These are phyloP conservation scores for Archivesica marissinica DNA, from an alignment of 1,140 invertebrate genomes.

Conservation along the genomic window DNA sequence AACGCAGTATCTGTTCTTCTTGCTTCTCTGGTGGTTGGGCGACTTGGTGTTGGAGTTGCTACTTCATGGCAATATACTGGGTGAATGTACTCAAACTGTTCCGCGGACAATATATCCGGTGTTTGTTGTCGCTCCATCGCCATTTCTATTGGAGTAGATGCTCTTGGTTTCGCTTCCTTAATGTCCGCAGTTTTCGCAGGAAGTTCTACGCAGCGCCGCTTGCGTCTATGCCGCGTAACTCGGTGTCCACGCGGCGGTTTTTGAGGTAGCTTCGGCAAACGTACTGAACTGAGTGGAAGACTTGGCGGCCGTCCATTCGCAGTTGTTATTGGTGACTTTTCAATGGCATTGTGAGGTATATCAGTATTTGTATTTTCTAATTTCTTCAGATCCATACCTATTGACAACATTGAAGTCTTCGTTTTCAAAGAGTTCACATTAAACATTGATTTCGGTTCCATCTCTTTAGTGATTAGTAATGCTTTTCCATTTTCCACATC, in stretches of 20 bases:
- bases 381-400: neutral
- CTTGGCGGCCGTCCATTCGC: neutral
- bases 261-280: slow-evolving; percentile 36
- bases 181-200: neutral
- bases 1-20: neutral
- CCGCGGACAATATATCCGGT: slow-evolving; percentile 17
- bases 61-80: slow-evolving; percentile 33
- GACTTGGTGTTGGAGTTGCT: slow-evolving; percentile 13
- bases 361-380: neutral
- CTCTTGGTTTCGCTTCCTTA: neutral
- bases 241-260: neutral
- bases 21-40: neutral
- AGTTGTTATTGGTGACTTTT: neutral
- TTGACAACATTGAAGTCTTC: neutral
- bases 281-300: slow-evolving; percentile 31
- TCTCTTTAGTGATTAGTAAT: neutral
- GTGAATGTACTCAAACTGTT: slow-evolving; percentile 35
- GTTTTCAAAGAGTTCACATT: slow-evolving; percentile 14
- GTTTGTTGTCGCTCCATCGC: neutral
- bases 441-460: neutral
- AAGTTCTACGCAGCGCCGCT: neutral
- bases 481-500: slow-evolving; percentile 19
- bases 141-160: slow-evolving; percentile 52
- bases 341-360: neutral
- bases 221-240: neutral